Percentiles rank a stretch among this genome's conserved stretches.
Evolutionary conservation across 2,797 vertebrate genomes (phyloP).

Genomic region (Glossophaga mutica): DNA sequence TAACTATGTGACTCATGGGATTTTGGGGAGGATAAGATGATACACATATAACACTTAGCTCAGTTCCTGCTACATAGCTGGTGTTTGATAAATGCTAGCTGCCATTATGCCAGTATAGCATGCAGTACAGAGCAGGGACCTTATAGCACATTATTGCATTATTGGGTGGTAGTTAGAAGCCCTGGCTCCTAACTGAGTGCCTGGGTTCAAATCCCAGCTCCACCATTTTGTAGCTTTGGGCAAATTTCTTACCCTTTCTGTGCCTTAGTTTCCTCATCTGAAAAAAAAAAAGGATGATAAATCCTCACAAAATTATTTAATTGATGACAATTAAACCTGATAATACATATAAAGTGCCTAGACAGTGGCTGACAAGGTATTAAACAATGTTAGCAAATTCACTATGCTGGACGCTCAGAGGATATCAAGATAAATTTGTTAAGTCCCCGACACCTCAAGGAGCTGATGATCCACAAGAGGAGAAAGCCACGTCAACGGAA

Average conservation of each 20-base stretch:
- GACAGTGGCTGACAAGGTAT: not conserved
- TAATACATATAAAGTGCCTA: not conserved
- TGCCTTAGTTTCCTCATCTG: not conserved
- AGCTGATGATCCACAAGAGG: not conserved
- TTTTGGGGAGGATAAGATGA: not conserved
- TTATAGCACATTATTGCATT: not conserved
- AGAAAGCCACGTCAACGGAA: not conserved
- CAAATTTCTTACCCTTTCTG: conserved; percentile 18
- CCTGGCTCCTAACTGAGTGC: not conserved
- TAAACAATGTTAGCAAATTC: not conserved
- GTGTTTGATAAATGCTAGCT: not conserved
- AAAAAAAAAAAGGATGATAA: not conserved
- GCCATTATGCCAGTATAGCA: not conserved
- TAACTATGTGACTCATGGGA: not conserved
- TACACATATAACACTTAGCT: not conserved
- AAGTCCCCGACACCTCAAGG: not conserved
- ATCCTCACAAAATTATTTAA: not conserved
- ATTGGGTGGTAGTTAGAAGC: not conserved
- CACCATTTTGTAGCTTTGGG: not conserved
- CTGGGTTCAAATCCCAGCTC: not conserved
- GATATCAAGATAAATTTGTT: not conserved
- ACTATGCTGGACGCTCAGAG: not conserved
- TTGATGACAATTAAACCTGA: not conserved
- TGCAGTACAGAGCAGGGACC: not conserved
- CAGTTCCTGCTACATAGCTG: not conserved